Evolutionary conservation across 2,888 invertebrate species (phyloP).

Genomic region (Deilephila elpenor): DNA sequence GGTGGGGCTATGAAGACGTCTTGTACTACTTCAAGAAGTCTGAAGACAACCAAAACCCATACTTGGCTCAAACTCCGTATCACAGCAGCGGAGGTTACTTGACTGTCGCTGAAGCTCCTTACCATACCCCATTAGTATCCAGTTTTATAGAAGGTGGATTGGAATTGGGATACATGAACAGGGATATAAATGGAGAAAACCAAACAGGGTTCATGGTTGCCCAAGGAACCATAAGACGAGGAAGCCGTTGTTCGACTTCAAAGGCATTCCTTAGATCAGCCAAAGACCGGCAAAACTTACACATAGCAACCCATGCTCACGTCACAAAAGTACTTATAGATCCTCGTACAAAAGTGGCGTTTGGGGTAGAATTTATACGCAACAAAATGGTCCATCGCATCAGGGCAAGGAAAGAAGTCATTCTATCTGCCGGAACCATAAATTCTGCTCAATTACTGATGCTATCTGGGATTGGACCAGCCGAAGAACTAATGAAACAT

Average conservation of each 20-base stretch:
- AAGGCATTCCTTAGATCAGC: conserved; percentile 94
- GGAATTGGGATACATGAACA: conserved; percentile 93
- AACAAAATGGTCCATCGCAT: conserved; percentile 89
- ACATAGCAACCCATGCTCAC: conserved; percentile 92
- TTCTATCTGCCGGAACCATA: conserved; percentile 95
- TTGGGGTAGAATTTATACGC: conserved; percentile 92
- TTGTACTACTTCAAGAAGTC: conserved; percentile 95
- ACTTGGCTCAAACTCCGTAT: conserved; percentile 90
- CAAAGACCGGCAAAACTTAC: conserved; percentile 91
- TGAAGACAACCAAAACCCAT: conserved; percentile 95
- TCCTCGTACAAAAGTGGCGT: conserved; percentile 89
- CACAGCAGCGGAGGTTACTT: conserved; percentile 92
- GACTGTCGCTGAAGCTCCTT: conserved; percentile 94
- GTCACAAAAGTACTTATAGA: conserved; percentile 91
- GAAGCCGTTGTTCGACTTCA: conserved; percentile 94
- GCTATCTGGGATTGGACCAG: conserved; percentile 95
- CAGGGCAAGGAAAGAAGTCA: conserved; percentile 93
- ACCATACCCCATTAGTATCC: conserved; percentile 92
- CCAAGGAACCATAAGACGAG: conserved; percentile 91
- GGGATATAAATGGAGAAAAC: conserved; percentile 94
- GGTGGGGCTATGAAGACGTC: conserved; percentile 93
- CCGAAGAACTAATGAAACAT: conserved; percentile 88
- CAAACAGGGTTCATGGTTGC: conserved; percentile 96
- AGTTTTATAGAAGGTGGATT: conserved; percentile 93
- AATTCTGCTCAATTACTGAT: conserved; percentile 97